Conservation (phyloP, 2,113 vertebrate genomes). For the Delphinapterus leucas region DNA sequence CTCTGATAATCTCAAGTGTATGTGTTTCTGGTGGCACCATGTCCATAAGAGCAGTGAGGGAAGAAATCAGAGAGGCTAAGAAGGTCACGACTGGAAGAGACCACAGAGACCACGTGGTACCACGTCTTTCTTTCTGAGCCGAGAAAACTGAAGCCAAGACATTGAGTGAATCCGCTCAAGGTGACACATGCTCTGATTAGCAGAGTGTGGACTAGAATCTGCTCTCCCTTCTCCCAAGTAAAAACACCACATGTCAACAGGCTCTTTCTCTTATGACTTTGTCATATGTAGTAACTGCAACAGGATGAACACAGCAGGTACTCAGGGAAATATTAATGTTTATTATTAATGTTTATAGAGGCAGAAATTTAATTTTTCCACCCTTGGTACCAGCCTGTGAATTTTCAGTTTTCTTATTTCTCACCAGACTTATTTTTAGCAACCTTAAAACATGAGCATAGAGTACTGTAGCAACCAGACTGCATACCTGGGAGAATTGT, state of each 20-base stretch:
- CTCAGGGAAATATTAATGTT: background rate
- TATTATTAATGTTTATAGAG: background rate
- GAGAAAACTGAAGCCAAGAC: background rate
- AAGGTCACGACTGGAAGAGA: background rate
- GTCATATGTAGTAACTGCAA: background rate
- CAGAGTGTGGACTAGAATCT: background rate
- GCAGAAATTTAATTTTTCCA: background rate
- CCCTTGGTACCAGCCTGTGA: background rate
- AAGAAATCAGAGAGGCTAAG: background rate
- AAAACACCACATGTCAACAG: background rate
- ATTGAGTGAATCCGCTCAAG: background rate
- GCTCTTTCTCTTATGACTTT: background rate
- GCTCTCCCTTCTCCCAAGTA: background rate
- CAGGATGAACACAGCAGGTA: background rate
- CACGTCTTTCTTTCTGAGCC: background rate
- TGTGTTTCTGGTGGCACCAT: background rate
- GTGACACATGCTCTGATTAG: background rate
- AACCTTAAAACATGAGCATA: background rate
- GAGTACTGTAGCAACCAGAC: background rate
- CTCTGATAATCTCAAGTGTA: background rate
- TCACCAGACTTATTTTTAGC: background rate
- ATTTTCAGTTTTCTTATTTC: slow-evolving; percentile 32
- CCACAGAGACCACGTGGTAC: background rate
- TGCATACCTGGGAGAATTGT: background rate
- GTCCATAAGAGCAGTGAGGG: background rate